These are phyloP conservation scores for Glyphotaelius pellucidus DNA, from an alignment of 2,888 invertebrate genomes.

Conservation along the genomic window DNA sequence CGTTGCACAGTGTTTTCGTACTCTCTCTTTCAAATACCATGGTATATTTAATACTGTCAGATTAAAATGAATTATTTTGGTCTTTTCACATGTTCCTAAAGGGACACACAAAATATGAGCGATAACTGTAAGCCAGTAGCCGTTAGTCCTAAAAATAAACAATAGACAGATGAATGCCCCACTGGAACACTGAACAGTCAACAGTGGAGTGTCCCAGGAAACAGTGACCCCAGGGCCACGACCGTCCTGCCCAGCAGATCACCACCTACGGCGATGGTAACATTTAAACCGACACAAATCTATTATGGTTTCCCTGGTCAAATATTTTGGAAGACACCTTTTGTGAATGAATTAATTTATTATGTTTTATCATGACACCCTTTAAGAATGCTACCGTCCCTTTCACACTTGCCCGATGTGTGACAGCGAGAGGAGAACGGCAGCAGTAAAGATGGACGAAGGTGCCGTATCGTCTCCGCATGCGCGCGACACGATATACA, in stretches of 20 bases:
- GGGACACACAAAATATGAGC: background rate
- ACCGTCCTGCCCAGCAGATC: conserved; percentile 7
- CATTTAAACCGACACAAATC: conserved; percentile 60
- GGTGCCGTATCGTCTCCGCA: conserved; percentile 49
- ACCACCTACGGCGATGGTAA: conserved; percentile 55
- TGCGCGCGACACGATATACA: conserved; percentile 43
- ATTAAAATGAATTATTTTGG: background rate
- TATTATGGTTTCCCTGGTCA: conserved; percentile 63
- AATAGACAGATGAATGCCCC: background rate
- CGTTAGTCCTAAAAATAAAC: conserved; percentile 21
- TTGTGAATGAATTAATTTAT: conserved; percentile 64
- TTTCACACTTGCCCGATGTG: background rate
- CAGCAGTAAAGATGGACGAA: conserved; percentile 10
- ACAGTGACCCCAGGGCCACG: conserved; percentile 25
- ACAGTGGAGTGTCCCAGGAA: background rate
- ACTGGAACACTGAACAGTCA: background rate
- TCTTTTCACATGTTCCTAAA: background rate
- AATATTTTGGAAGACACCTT: conserved; percentile 64
- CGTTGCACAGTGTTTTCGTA: too few relatives aligned
- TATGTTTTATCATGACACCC: conserved; percentile 63
- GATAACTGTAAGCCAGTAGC: conserved; percentile 6
- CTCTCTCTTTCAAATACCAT: too few relatives aligned
- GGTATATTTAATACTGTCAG: too few relatives aligned
- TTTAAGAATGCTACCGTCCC: conserved; percentile 14
- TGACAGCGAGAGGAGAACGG: background rate